Evolutionary conservation across 92 coral and sea anemone genomes (phyloP).

Genomic region (Parazoanthus darwini): DNA sequence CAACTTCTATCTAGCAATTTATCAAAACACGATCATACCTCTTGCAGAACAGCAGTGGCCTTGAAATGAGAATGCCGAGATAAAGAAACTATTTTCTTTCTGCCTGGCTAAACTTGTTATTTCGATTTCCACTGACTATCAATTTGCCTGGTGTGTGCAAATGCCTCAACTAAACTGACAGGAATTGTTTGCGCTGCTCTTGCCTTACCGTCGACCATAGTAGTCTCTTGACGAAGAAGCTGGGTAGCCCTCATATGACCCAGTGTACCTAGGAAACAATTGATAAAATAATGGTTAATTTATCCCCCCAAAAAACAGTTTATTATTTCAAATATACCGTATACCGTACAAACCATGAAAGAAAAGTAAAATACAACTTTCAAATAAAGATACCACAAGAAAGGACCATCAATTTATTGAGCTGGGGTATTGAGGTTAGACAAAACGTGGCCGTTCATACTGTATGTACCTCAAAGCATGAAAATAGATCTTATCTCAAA

Average conservation of each 20-base stretch:
- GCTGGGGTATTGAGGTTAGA: not conserved
- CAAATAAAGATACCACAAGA: not conserved
- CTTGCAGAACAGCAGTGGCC: not conserved
- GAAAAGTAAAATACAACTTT: not conserved
- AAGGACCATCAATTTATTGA: not conserved
- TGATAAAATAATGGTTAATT: not conserved
- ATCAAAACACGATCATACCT: not conserved
- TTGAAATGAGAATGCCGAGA: not conserved
- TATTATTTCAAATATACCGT: not conserved
- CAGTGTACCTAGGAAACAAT: constrained; percentile 54
- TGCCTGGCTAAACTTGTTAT: not conserved
- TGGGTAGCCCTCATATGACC: constrained; percentile 82
- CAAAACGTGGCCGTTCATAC: no score
- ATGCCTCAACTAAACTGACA: not conserved
- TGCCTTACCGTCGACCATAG: constrained; percentile 69
- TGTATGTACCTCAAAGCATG: no score
- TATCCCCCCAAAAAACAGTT: not conserved
- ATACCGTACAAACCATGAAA: no score
- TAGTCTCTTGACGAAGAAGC: constrained; percentile 62
- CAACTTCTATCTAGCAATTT: not conserved
- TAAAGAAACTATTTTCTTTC: not conserved
- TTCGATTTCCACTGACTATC: not conserved
- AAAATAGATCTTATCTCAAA: no score
- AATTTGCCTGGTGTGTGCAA: not conserved
- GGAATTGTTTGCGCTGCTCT: not conserved